Percentiles rank a stretch among this genome's conserved stretches.
These are phyloP conservation scores for Lanius collurio DNA, from an alignment of 2,113 vertebrate species.

Conservation along the genomic window DNA sequence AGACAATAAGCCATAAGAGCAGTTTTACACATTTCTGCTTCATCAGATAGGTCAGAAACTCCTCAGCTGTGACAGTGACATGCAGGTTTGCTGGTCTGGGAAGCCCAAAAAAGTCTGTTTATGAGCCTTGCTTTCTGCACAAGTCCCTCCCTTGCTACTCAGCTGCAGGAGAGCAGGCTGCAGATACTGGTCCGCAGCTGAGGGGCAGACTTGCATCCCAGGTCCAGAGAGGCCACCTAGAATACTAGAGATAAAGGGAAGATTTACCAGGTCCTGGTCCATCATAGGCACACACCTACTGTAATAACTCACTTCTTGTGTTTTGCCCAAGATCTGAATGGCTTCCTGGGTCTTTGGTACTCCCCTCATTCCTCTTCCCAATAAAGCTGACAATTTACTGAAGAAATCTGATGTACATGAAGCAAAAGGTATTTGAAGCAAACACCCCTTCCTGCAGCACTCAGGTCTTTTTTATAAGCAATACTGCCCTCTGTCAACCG, in stretches of 20 bases:
- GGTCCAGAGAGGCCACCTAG: background rate
- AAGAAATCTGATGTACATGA: background rate
- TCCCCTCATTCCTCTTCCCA: rapidly evolving
- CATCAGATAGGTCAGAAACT: background rate
- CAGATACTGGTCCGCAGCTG: background rate
- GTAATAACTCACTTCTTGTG: background rate
- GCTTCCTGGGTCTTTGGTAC: background rate
- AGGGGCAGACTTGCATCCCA: background rate
- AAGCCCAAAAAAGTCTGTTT: background rate
- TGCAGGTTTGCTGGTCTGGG: background rate
- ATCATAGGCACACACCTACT: background rate
- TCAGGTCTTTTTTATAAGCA: background rate
- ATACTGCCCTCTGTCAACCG: background rate
- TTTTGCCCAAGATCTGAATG: background rate
- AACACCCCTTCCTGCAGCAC: background rate
- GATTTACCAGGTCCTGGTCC: background rate
- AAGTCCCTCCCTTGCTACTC: background rate
- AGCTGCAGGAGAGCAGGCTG: background rate
- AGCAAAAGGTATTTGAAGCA: background rate
- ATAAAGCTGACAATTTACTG: background rate
- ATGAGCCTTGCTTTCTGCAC: background rate
- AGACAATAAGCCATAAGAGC: background rate
- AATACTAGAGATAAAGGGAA: background rate
- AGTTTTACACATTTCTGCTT: background rate
- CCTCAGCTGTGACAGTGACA: background rate